Evolutionary conservation across 1,140 invertebrate genomes (phyloP), one percentile per base, ranked within the genome.

Genomic region (Drosophila sp.): DNA sequence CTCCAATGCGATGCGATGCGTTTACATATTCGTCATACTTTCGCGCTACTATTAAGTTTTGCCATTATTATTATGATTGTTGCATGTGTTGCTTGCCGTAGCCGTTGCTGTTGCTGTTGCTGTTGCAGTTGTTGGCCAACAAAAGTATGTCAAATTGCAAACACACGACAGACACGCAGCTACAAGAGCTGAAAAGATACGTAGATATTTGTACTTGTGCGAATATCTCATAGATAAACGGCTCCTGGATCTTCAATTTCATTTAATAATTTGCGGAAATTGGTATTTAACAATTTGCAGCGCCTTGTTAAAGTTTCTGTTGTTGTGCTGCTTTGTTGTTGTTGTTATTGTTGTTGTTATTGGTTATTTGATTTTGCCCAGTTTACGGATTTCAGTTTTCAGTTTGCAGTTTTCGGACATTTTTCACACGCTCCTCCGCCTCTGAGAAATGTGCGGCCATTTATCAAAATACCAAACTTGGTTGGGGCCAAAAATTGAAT

Each of bases 261-360:
- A 82, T 87, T 89, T 89, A 89, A 89, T 89, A 89, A 89, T 89
- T 87, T 89, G 69, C 79, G 83, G 83, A 89, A 89, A 89, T 89
- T 89, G 83, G 83, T 83, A 89, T 89, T 89, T 89, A 89, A 77
- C 78, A 89, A 89, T 89, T 89, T 79, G 67, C 76, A 46, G 62
- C 51, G 76, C 54, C 83, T 87, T 87, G 83, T 87, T 87, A 86
- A 69, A 71, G 77, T 86, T 64, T 73, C 34, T 38, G n/a, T 48
- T 21, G 21, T 21, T 32, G 7, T 25, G 43, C 11, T 36, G n/a
- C 16, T n/a, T n/a, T n/a, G n/a, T n/a, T 14, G 4, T 8, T 13
- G 9, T 5, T 27, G 25, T 27, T 27, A 5, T 27, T 14, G 14
- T 16, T 53, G 9, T 53, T 50, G 32, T 25, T 58, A 21, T 48